These are phyloP conservation scores for Agrenia bidenticulata DNA, from an alignment of 2,888 invertebrate species.

Conservation along the genomic window DNA sequence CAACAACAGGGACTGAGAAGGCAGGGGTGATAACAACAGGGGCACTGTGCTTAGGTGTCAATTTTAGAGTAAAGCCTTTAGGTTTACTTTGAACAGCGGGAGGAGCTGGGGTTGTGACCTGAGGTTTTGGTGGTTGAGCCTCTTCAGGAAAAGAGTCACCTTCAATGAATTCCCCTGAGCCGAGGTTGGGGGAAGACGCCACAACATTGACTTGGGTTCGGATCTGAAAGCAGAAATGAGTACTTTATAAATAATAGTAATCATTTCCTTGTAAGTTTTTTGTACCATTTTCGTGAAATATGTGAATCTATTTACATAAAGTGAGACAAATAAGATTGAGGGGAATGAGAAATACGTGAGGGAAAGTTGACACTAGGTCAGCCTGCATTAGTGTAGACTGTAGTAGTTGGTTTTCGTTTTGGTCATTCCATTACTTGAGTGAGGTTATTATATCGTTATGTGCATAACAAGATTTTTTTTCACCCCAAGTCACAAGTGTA, in stretches of 20 bases:
- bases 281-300: no score
- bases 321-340: no score
- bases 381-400: no score
- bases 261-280: no score
- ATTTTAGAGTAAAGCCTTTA: slow-evolving; percentile 50
- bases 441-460: no score
- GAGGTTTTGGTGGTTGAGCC: slow-evolving; percentile 13
- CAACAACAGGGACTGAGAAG: slow-evolving; percentile 27
- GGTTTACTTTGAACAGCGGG: slow-evolving; percentile 36
- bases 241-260: slow-evolving; percentile 6
- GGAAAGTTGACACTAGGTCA: no score
- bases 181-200: slow-evolving; percentile 18
- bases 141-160: neutral
- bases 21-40: slow-evolving; percentile 35
- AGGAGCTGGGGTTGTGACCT: slow-evolving; percentile 26
- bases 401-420: no score
- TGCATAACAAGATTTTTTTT: no score
- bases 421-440: no score
- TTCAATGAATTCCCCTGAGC: slow-evolving; percentile 17
- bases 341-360: no score
- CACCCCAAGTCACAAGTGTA: no score
- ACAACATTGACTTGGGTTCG: slow-evolving; percentile 46
- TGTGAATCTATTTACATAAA: no score
- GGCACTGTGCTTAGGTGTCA: slow-evolving; percentile 36
- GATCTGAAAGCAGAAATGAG: slow-evolving; percentile 23